Conservation (phyloP, 2,888 invertebrate species). For the Matsumyia berberina region DNA sequence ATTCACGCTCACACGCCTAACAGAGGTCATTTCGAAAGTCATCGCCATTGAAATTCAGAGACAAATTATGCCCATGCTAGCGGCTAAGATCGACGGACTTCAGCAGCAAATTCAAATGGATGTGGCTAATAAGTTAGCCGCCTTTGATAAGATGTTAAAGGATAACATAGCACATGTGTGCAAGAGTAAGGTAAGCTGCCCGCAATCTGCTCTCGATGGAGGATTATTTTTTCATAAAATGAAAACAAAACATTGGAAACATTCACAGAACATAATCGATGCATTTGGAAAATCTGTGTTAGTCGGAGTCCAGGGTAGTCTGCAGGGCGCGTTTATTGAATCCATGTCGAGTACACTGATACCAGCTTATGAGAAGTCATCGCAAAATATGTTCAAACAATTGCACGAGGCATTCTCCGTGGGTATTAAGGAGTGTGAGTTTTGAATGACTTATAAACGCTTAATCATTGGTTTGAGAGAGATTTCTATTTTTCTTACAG, state of each 20-base stretch:
- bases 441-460: neutral
- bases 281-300: slow-evolving; percentile 89
- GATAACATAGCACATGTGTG: slow-evolving; percentile 93
- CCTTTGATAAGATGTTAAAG: slow-evolving; percentile 90
- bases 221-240: too few relatives aligned
- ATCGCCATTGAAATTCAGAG: slow-evolving; percentile 86
- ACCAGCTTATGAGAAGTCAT: slow-evolving; percentile 94
- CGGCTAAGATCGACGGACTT: slow-evolving; percentile 89
- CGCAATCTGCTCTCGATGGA: neutral
- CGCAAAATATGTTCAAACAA: slow-evolving; percentile 94
- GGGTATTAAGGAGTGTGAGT: slow-evolving; percentile 95
- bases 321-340: slow-evolving; percentile 91
- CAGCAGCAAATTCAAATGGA: slow-evolving; percentile 90
- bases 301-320: slow-evolving; percentile 89
- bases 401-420: slow-evolving; percentile 94
- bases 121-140: slow-evolving; percentile 89
- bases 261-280: slow-evolving; percentile 89
- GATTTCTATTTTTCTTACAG: slow-evolving; percentile 79
- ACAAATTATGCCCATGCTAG: slow-evolving; percentile 86
- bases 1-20: slow-evolving; percentile 85
- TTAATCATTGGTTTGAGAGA: neutral
- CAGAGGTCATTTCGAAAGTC: slow-evolving; percentile 86
- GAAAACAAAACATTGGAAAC: neutral
- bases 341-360: slow-evolving; percentile 90
- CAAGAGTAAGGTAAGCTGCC: slow-evolving; percentile 88